A percentile compares a stretch with the other conserved stretches of the same genome.
These are phyloP conservation scores for Balearica regulorum DNA, from an alignment of 2,797 vertebrate genomes.

Conservation along the genomic window DNA sequence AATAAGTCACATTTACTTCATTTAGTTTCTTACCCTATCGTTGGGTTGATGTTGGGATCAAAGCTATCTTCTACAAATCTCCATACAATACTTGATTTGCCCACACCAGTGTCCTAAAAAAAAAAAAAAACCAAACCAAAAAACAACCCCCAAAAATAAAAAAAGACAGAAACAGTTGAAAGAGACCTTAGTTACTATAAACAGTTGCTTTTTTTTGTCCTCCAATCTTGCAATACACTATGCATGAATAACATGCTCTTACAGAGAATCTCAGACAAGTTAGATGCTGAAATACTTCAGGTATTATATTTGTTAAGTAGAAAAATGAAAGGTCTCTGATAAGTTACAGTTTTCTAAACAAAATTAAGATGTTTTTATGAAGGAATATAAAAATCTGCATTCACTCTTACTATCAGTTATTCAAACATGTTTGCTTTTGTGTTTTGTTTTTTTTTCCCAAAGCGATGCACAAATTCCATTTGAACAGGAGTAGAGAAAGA, in stretches of 20 bases:
- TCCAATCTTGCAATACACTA: neutral
- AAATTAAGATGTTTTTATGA: neutral
- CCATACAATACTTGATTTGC: conserved; percentile 89
- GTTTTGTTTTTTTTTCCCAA: neutral
- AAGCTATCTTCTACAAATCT: conserved; percentile 98
- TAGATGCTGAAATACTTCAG: neutral
- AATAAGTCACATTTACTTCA: neutral
- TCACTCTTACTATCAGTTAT: neutral
- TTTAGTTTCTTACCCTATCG: conserved; percentile 88
- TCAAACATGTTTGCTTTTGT: neutral
- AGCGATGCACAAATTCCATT: neutral
- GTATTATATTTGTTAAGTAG: neutral
- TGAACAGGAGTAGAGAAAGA: neutral
- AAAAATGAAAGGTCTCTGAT: neutral
- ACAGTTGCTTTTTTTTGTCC: neutral
- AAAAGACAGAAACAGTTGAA: neutral
- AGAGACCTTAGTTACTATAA: neutral
- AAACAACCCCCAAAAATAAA: too few relatives aligned
- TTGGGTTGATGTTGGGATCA: conserved; percentile 98
- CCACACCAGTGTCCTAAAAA: conserved; percentile 82
- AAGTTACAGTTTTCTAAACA: neutral
- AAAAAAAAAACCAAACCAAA: neutral
- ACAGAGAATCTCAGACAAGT: neutral
- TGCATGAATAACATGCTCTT: neutral
- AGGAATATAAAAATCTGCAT: neutral